These are phyloP conservation scores for Chloroceryle amazona DNA, from an alignment of 2,797 vertebrate genomes.

Conservation along the genomic window DNA sequence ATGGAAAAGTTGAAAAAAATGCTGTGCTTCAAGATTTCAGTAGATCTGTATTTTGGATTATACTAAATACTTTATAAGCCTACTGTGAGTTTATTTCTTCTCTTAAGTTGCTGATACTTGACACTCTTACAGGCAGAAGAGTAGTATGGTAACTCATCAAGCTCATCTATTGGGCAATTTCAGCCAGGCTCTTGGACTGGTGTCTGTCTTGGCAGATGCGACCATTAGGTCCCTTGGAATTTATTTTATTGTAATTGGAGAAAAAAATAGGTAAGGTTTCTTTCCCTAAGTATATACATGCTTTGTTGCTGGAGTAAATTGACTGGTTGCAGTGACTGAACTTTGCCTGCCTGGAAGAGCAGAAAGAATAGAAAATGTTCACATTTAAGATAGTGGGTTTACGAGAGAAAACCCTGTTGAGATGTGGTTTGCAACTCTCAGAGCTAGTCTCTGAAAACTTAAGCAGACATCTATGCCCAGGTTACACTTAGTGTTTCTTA, in stretches of 20 bases:
- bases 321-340: background rate
- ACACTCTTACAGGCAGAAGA: background rate
- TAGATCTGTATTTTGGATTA: background rate
- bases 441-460: conserved; percentile 1
- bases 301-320: background rate
- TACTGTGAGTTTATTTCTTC: background rate
- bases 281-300: background rate
- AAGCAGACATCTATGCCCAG: background rate
- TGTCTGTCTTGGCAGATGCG: background rate
- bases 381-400: background rate
- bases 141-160: background rate
- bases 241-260: background rate
- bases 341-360: background rate
- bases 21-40: background rate
- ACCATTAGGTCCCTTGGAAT: background rate
- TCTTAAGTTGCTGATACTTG: background rate
- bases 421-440: background rate
- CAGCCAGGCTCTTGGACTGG: background rate
- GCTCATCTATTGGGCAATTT: background rate
- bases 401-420: background rate
- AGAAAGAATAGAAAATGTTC: background rate
- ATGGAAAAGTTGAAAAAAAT: background rate
- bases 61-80: background rate
- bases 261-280: conserved; percentile 9
- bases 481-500: conserved; percentile 2